A percentile compares a stretch with the other conserved stretches of the same genome.
Conservation (phyloP, 1,140 invertebrate species). For the Tachypleus tridentatus region DNA sequence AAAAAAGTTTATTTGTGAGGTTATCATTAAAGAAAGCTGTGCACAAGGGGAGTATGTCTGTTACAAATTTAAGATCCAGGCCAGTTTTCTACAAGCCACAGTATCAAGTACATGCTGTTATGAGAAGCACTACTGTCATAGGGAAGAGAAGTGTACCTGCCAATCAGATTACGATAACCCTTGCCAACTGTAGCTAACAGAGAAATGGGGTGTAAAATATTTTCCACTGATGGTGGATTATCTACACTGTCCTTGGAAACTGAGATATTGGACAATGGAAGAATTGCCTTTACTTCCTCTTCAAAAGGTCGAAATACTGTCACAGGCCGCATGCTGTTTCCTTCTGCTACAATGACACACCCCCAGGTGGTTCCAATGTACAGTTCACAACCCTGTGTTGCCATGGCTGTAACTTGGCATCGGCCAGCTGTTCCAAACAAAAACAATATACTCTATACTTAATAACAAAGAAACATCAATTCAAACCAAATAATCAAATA, state of each 20-base stretch:
- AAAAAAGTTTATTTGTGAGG: no score
- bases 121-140: slow-evolving; percentile 10
- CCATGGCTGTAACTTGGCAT: slow-evolving; percentile 59
- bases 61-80: neutral
- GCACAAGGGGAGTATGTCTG: no score
- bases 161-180: slow-evolving; percentile 66
- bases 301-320: slow-evolving; percentile 83
- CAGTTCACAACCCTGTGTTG: slow-evolving; percentile 51
- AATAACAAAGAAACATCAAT: no score
- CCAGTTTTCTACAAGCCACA: slow-evolving; percentile 31
- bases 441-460: no score
- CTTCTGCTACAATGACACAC: slow-evolving; percentile 74
- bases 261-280: slow-evolving; percentile 22
- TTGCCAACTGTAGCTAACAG: slow-evolving; percentile 59
- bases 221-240: slow-evolving; percentile 29
- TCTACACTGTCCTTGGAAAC: slow-evolving; percentile 29
- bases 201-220: slow-evolving; percentile 35
- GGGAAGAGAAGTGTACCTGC: slow-evolving; percentile 30
- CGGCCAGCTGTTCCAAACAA: slow-evolving; percentile 21
- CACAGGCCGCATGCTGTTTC: slow-evolving; percentile 61
- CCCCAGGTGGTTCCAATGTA: slow-evolving; percentile 88
- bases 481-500: no score
- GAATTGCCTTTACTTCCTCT: slow-evolving; percentile 52
- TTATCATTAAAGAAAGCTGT: no score
- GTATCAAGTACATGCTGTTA: slow-evolving; percentile 27